These are phyloP conservation scores for Semnornis frantzii DNA, from an alignment of 2,113 vertebrate species.

Conservation along the genomic window DNA sequence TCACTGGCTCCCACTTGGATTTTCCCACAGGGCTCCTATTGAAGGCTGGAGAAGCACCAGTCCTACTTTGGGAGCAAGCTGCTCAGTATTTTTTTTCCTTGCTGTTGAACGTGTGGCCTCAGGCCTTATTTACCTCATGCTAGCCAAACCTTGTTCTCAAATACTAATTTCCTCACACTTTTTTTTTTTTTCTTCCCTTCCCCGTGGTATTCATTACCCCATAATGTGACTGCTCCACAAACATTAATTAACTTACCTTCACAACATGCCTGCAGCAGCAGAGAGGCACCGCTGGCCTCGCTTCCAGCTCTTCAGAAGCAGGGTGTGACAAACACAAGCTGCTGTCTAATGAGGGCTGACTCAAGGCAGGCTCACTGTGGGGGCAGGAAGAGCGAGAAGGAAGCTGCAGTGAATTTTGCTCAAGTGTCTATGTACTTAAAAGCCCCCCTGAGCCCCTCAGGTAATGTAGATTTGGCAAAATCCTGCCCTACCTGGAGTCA, in stretches of 20 bases:
- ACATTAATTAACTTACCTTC: neutral
- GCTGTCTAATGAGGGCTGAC: rapidly evolving
- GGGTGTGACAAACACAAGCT: rapidly evolving
- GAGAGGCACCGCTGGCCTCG: rapidly evolving
- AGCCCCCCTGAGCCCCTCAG: rapidly evolving
- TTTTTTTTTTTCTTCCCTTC: neutral
- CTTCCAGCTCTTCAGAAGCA: neutral
- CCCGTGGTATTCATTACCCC: neutral
- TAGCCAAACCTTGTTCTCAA: neutral
- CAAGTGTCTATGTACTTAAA: rapidly evolving
- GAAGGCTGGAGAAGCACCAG: neutral
- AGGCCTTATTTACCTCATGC: neutral
- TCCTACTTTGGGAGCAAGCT: neutral
- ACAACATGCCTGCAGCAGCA: neutral
- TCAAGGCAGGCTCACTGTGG: rapidly evolving
- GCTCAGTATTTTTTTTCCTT: neutral
- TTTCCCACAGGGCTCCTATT: rapidly evolving
- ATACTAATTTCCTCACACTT: neutral
- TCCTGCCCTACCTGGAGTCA: neutral
- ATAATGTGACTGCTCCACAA: neutral
- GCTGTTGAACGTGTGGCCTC: neutral
- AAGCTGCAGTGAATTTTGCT: neutral
- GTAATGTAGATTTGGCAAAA: neutral
- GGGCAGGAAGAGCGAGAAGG: neutral
- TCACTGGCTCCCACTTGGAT: neutral